Percentiles rank a stretch among this genome's conserved stretches.
Evolutionary conservation across 1,140 invertebrate genomes (phyloP).

Genomic region (Meloidogyne chitwoodi): DNA sequence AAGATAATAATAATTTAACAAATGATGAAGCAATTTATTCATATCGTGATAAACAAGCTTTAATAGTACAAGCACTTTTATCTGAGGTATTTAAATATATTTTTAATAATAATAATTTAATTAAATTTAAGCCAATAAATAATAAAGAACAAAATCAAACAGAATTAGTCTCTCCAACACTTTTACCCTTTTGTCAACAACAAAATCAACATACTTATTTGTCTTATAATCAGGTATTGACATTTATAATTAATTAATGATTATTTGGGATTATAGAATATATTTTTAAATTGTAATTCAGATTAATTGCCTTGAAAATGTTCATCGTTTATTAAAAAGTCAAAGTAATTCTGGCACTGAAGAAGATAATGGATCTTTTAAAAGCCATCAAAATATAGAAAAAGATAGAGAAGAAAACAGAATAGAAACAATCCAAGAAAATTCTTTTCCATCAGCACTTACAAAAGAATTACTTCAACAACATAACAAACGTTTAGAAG

Average conservation of each 20-base stretch:
- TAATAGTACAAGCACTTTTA: not conserved
- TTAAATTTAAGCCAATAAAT: not conserved
- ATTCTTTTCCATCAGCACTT: conserved; percentile 26
- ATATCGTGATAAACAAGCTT: not conserved
- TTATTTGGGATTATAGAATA: conserved; percentile 7
- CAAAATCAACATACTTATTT: not conserved
- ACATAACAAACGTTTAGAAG: conserved; percentile 50
- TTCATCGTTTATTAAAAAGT: conserved; percentile 57
- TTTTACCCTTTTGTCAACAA: not conserved
- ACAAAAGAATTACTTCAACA: conserved; percentile 48
- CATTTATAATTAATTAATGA: not conserved
- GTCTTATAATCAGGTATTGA: conserved; percentile 10
- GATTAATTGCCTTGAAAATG: conserved; percentile 59
- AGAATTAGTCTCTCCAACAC: not conserved
- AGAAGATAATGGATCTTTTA: not conserved
- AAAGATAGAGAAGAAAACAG: not conserved
- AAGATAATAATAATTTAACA: not conserved
- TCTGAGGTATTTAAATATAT: not conserved
- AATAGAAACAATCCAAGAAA: not conserved
- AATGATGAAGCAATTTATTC: not conserved
- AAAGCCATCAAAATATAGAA: not conserved
- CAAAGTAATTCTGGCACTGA: conserved; percentile 27
- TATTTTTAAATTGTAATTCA: conserved; percentile 19
- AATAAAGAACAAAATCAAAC: not conserved
- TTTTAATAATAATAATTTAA: not conserved